These are phyloP conservation scores for Craniophora ligustri DNA, from an alignment of 2,888 invertebrate species.

Conservation along the genomic window DNA sequence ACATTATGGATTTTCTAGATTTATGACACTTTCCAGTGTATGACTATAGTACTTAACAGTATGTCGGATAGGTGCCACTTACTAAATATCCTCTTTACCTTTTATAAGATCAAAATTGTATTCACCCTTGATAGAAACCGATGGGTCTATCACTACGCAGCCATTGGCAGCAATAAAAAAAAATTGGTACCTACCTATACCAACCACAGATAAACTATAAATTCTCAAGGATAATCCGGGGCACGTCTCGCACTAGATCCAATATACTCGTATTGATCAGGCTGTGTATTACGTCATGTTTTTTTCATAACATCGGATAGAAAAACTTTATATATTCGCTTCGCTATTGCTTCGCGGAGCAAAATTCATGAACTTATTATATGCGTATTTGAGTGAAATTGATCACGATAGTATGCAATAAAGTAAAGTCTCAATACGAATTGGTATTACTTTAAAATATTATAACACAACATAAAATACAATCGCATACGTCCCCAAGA, in stretches of 20 bases:
- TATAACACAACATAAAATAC: too few relatives aligned
- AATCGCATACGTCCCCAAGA: too few relatives aligned
- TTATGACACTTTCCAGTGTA: too few relatives aligned
- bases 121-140: too few relatives aligned
- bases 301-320: slow-evolving; percentile 39
- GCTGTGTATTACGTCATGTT: slow-evolving; percentile 28
- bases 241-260: slow-evolving; percentile 26
- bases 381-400: slow-evolving; percentile 32
- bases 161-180: too few relatives aligned
- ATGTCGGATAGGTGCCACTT: too few relatives aligned
- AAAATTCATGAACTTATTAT: slow-evolving; percentile 38
- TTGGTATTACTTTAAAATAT: slow-evolving; percentile 2
- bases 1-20: too few relatives aligned
- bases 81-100: too few relatives aligned
- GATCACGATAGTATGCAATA: slow-evolving; percentile 35
- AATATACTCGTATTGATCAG: slow-evolving; percentile 36
- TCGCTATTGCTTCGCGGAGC: slow-evolving; percentile 26
- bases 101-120: too few relatives aligned
- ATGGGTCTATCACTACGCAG: too few relatives aligned
- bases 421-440: slow-evolving; percentile 21
- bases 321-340: slow-evolving; percentile 23
- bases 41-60: too few relatives aligned
- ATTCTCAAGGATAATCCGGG: slow-evolving; percentile 22
- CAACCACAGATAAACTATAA: slow-evolving; percentile 27
- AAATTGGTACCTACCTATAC: too few relatives aligned